Evolutionary conservation across 2,888 invertebrate species (phyloP).

Genomic region (Tolmerus cingulatus): DNA sequence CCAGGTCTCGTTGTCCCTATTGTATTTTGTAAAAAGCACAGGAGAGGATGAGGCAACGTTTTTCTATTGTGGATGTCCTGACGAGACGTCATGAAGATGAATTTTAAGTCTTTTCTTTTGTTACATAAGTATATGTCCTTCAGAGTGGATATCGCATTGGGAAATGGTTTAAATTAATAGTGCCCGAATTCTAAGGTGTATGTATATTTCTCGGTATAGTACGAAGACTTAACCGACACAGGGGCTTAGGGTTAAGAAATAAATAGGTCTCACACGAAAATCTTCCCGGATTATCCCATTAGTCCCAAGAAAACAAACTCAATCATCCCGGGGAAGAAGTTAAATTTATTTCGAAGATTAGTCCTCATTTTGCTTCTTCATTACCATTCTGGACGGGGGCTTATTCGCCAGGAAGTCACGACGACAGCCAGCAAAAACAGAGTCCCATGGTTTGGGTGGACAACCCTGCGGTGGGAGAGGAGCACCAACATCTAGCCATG

Average conservation of each 20-base stretch:
- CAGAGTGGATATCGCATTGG: neutral
- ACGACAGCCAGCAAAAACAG: neutral
- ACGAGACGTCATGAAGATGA: neutral
- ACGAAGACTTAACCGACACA: neutral
- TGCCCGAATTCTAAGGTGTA: neutral
- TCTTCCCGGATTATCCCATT: neutral
- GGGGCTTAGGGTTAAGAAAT: neutral
- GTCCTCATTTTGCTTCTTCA: slow-evolving; percentile 19
- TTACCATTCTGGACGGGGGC: neutral
- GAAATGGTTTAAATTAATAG: neutral
- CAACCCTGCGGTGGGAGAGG: neutral
- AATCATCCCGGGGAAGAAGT: neutral
- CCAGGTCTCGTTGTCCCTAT: neutral
- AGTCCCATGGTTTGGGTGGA: neutral
- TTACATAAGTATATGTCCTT: no score
- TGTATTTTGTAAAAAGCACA: neutral
- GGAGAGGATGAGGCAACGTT: neutral
- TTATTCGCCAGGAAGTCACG: neutral
- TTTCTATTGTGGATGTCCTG: neutral
- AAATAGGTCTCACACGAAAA: neutral
- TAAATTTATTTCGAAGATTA: slow-evolving; percentile 22
- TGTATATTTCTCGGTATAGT: neutral
- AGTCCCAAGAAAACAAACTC: slow-evolving; percentile 5
- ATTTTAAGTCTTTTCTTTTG: neutral
- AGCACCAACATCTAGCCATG: neutral